Conservation (phyloP, 2,888 invertebrate species). For the Pyrrhia umbra region DNA sequence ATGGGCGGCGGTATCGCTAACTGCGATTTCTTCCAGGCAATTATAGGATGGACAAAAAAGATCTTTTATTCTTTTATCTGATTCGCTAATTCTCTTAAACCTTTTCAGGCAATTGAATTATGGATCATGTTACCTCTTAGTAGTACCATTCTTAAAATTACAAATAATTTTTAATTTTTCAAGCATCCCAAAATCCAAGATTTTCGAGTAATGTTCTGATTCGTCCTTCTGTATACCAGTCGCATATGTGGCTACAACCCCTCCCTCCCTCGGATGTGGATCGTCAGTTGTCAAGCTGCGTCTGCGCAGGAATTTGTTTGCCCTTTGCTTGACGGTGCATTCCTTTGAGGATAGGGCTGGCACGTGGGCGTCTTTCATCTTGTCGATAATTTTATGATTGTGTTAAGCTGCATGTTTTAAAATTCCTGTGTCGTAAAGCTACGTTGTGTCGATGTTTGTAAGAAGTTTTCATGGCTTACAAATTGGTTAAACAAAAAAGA, state of each 20-base stretch:
- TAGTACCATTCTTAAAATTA: no score
- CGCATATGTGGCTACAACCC: conserved; percentile 16
- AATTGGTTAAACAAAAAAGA: no score
- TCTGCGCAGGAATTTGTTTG: conserved; percentile 76
- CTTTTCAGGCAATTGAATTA: no score
- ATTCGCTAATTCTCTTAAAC: no score
- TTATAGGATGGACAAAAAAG: no score
- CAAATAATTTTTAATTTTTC: no score
- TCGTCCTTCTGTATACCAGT: conserved; percentile 19
- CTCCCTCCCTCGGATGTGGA: conserved; percentile 68
- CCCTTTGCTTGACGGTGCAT: conserved; percentile 73
- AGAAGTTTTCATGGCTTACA: neutral
- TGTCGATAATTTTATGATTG: conserved; percentile 41
- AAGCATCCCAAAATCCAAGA: no score
- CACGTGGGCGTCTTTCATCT: conserved; percentile 46
- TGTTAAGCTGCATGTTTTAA: conserved; percentile 37
- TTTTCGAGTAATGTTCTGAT: neutral
- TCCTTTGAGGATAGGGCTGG: conserved; percentile 69
- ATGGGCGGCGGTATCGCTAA: no score
- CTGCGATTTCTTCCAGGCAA: no score
- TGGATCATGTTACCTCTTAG: no score
- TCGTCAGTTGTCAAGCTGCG: conserved; percentile 70
- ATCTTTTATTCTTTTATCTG: no score
- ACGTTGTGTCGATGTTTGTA: conserved; percentile 12
- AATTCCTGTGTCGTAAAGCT: conserved; percentile 22